These are phyloP conservation scores for Corythaeola cristata DNA, from an alignment of 2,113 vertebrate species.

Conservation along the genomic window DNA sequence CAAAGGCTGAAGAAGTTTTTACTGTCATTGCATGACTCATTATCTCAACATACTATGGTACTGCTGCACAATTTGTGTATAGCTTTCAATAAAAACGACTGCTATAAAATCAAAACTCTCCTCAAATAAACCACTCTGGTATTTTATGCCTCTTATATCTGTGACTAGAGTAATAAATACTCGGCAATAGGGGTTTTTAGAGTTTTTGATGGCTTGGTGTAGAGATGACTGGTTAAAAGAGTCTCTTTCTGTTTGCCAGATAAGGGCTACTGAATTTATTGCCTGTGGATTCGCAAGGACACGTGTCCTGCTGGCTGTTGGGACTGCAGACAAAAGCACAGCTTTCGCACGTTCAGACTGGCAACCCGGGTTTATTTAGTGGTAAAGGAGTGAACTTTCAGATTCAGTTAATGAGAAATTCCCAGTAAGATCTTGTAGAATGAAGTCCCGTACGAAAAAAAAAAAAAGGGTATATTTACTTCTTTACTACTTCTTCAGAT, in stretches of 20 bases:
- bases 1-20: neutral
- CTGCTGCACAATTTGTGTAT: neutral
- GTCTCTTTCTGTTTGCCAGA: neutral
- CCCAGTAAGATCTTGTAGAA: neutral
- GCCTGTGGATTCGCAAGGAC: neutral
- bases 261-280: neutral
- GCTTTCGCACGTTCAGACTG: neutral
- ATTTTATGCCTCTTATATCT: neutral
- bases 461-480: neutral
- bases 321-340: neutral
- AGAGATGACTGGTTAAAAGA: neutral
- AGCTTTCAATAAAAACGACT: neutral
- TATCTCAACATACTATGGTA: neutral
- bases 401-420: neutral
- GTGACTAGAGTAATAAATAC: neutral
- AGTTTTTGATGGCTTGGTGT: neutral
- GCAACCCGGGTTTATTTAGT: neutral
- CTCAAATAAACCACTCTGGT: neutral
- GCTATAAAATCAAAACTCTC: neutral
- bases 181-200: neutral
- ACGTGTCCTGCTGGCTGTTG: fast-evolving
- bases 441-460: neutral
- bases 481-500: neutral
- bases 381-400: neutral
- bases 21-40: neutral